Evolutionary conservation across 1,140 invertebrate genomes (phyloP).

Genomic region (Schlechtendalia chinensis): DNA sequence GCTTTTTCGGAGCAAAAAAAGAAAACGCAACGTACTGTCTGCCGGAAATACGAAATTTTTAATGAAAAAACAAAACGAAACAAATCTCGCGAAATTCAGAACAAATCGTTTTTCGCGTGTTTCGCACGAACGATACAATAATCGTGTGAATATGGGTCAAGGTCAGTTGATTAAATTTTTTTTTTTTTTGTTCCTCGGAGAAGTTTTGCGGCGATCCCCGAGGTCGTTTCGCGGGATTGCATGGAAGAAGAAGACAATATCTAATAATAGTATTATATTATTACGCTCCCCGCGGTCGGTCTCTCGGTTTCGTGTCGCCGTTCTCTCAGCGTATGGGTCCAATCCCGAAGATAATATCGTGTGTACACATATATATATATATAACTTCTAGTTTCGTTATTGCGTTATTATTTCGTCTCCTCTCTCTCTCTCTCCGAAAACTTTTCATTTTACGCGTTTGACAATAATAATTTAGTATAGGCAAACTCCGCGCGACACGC

Average conservation of each 20-base stretch:
- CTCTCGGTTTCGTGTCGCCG: neutral
- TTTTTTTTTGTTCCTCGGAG: neutral
- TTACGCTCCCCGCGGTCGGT: neutral
- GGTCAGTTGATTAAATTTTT: constrained; percentile 22
- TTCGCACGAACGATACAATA: no score
- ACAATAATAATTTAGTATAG: no score
- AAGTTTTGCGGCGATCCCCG: constrained; percentile 7
- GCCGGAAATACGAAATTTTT: no score
- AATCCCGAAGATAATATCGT: no score
- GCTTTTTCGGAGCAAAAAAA: no score
- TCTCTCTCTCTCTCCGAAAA: neutral
- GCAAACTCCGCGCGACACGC: no score
- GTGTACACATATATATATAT: neutral
- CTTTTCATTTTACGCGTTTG: neutral
- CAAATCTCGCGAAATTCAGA: no score
- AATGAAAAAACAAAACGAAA: no score
- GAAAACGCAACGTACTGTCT: no score
- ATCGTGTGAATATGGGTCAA: constrained; percentile 25
- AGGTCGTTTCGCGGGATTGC: constrained; percentile 15
- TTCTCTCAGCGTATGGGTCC: no score
- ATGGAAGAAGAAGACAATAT: neutral
- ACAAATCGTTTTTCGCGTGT: no score
- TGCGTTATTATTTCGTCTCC: neutral
- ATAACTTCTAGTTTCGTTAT: constrained; percentile 18
- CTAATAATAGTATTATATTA: neutral